Conservation (phyloP, 2,113 vertebrate genomes). For the Notiomystis cincta region DNA sequence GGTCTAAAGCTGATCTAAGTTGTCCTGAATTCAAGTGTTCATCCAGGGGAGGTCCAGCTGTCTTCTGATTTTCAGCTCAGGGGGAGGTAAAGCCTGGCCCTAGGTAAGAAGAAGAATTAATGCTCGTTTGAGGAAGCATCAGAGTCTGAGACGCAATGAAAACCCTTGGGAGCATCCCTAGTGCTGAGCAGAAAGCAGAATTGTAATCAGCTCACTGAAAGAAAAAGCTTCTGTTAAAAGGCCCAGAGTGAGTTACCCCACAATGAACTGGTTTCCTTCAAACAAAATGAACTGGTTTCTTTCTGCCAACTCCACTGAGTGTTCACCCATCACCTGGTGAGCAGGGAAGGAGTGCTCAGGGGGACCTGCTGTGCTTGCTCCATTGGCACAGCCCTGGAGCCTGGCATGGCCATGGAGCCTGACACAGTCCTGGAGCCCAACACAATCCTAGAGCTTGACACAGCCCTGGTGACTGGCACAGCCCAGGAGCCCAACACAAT, state of each 20-base stretch:
- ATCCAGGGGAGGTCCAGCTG: not conserved
- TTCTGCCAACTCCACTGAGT: not conserved
- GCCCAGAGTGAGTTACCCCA: not conserved
- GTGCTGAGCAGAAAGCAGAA: not conserved
- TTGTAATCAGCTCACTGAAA: not conserved
- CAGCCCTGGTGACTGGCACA: accelerated
- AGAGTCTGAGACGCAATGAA: accelerated
- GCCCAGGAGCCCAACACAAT: accelerated
- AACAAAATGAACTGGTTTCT: too few species aligned
- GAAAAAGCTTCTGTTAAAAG: not conserved
- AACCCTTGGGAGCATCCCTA: not conserved
- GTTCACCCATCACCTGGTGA: too few species aligned
- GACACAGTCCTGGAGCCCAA: accelerated
- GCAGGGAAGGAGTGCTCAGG: too few species aligned
- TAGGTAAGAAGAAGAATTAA: not conserved
- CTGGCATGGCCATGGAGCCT: accelerated
- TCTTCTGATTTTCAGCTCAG: not conserved
- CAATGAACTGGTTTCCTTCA: too few species aligned
- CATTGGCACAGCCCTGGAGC: accelerated
- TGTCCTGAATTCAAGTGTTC: not conserved
- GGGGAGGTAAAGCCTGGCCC: not conserved
- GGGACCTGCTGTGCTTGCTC: not conserved
- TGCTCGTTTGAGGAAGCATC: not conserved
- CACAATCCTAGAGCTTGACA: accelerated
- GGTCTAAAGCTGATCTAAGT: not conserved